phyloP scores from a whole-genome alignment of 2,113 vertebrate genomes.

The Todiramphus saurophagus region DNA sequence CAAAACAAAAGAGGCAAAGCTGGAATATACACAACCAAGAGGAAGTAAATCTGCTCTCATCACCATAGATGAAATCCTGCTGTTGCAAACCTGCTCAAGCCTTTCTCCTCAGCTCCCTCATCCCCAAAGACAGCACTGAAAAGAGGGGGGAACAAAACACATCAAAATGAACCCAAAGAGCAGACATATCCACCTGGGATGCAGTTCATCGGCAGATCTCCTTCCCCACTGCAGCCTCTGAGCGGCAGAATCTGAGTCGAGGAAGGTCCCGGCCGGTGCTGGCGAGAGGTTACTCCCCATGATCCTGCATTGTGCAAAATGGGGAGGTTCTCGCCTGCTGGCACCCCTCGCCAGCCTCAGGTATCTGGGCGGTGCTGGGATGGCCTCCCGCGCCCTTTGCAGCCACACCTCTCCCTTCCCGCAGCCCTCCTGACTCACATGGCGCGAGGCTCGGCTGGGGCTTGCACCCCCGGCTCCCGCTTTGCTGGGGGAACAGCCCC shows the following conservation, averaged over 20 bases:
- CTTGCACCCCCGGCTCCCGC: background rate
- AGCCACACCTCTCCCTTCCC: background rate
- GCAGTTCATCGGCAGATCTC: slow-evolving; percentile 66
- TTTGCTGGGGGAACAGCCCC: background rate
- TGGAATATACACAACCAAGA: background rate
- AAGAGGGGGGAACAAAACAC: background rate
- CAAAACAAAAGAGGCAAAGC: background rate
- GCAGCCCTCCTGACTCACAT: background rate
- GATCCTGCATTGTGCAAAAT: background rate
- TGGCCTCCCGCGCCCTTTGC: background rate
- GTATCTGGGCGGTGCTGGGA: slow-evolving; percentile 48
- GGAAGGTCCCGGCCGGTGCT: background rate
- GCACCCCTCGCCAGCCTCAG: slow-evolving; percentile 2
- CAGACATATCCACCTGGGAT: slow-evolving; percentile 65
- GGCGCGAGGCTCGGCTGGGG: background rate
- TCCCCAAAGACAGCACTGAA: background rate
- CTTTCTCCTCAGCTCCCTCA: background rate
- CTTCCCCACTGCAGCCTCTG: background rate
- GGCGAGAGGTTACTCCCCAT: slow-evolving; percentile 7
- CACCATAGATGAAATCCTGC: background rate
- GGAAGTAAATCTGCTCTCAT: background rate
- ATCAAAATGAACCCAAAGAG: background rate
- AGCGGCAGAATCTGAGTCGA: background rate
- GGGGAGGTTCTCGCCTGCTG: slow-evolving; percentile 37
- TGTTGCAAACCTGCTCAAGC: background rate